Percentiles rank a stretch among this genome's conserved stretches.
Evolutionary conservation across 37 sponge, comb jelly and placozoan genomes (phyloP).

Genomic region (Axinella damicornis): DNA sequence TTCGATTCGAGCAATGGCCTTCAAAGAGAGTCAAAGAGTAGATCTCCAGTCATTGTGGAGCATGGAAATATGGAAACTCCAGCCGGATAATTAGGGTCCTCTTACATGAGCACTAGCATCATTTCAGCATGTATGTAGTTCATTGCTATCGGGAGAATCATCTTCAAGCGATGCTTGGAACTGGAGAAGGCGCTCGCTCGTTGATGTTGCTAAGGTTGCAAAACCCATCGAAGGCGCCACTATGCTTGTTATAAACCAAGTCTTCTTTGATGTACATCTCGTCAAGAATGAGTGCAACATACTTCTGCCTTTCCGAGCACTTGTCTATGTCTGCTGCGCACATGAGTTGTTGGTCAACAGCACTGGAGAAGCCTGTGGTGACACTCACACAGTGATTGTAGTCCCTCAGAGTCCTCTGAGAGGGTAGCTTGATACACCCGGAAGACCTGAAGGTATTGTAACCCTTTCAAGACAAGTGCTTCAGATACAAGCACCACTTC

Average conservation of each 20-base stretch:
- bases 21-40: constrained; percentile 34
- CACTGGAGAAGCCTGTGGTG: constrained; percentile 15
- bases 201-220: constrained; percentile 40
- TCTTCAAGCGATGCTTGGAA: constrained; percentile 11
- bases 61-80: constrained; percentile 50
- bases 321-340: not conserved
- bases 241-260: constrained; percentile 56
- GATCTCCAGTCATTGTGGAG: constrained; percentile 18
- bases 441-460: constrained; percentile 22
- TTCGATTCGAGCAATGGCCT: constrained; percentile 29
- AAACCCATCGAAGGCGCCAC: constrained; percentile 39
- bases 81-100: constrained; percentile 18
- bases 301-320: constrained; percentile 13
- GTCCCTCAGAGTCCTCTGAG: constrained; percentile 46
- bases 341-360: constrained; percentile 15
- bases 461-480: constrained; percentile 23
- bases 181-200: not conserved
- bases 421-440: constrained; percentile 4
- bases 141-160: not conserved
- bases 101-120: constrained; percentile 33
- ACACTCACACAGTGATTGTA: constrained; percentile 20
- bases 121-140: constrained; percentile 6
- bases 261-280: constrained; percentile 56
- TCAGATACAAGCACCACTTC: constrained; percentile 41
- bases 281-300: constrained; percentile 37